These are phyloP conservation scores for Emydoidea blandingii DNA, from an alignment of 2,797 vertebrate genomes.

Conservation along the genomic window DNA sequence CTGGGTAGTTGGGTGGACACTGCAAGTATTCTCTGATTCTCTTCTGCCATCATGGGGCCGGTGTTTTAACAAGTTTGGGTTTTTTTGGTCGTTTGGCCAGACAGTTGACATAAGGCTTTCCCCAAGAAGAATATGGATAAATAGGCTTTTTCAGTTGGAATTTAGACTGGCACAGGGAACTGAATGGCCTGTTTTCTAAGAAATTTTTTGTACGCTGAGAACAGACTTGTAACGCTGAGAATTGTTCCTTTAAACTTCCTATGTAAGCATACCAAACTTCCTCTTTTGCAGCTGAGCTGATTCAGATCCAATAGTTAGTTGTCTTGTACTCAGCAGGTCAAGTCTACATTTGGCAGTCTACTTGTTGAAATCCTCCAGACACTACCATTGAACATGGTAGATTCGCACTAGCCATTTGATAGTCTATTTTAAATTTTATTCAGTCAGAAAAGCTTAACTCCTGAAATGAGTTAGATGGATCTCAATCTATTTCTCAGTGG, in stretches of 20 bases:
- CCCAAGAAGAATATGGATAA: constrained; percentile 6
- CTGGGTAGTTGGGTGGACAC: not conserved
- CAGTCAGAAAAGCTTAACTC: not conserved
- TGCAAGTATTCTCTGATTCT: not conserved
- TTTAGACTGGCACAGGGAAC: constrained; percentile 25
- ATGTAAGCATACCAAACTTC: fast-evolving
- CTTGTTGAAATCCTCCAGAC: not conserved
- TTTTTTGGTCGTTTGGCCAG: constrained; percentile 37
- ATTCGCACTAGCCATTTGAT: not conserved
- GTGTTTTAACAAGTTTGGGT: not conserved
- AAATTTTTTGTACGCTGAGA: not conserved
- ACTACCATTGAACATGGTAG: not conserved
- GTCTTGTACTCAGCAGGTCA: not conserved
- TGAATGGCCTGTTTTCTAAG: constrained; percentile 16
- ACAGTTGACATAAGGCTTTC: constrained; percentile 32
- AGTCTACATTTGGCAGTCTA: constrained; percentile 3
- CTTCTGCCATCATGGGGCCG: not conserved
- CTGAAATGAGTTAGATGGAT: not conserved
- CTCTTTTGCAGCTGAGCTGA: not conserved
- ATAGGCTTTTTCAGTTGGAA: constrained; percentile 38
- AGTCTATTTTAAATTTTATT: not conserved
- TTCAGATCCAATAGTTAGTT: not conserved
- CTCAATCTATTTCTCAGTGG: not conserved
- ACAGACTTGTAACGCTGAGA: not conserved
- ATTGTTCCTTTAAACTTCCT: constrained; percentile 48